Evolutionary conservation across 2,888 invertebrate species (phyloP), one percentile per base, ranked within the genome.

Genomic region (Synanthedon tipuliformis): DNA sequence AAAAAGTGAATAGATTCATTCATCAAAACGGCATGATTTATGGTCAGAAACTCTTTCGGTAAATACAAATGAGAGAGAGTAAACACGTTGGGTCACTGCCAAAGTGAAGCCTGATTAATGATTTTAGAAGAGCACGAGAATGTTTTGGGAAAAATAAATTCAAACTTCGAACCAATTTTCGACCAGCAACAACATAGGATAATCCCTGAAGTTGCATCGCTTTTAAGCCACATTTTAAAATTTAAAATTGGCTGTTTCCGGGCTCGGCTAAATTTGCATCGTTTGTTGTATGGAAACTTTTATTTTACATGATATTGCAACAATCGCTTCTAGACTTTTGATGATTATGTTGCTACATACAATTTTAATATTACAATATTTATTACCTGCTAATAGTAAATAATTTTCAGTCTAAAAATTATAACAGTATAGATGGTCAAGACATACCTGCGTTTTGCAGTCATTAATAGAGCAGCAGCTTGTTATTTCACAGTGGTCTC

Each of bases 61-160:
- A 83, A 84, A 83, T 83, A 84, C 83, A 84, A 83, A 84, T 83
- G 83, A 83, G 79, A 68, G 80, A 70, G 75, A 76, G 77, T 78
- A 75, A 77, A 80, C 77, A 77, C 73, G 75, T 81, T 83, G 83
- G 83, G 82, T 81, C 81, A 81, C 75, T 81, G 83, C 84, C 84
- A 84, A 84, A 83, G 80, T 81, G 81, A 73, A 80, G 73, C 68
- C 75, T 84, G 83, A 84, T 84, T 82, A 83, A 84, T 84, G 83
- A 81, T 78, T 83, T 81, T 78, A 73, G 73, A 80, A 71, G 71
- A 71, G 73, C 70, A 73, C 72, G 59, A 74, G 69, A 75, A 76
- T 77, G 75, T 75, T 77, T 68, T 63, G 66, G 64, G 68, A 71
- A 77, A 77, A 81, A 80, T 79, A 78, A 76, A 73, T 75, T 67